Conservation (phyloP, 2,797 vertebrate species). For the Botia kubotai region DNA sequence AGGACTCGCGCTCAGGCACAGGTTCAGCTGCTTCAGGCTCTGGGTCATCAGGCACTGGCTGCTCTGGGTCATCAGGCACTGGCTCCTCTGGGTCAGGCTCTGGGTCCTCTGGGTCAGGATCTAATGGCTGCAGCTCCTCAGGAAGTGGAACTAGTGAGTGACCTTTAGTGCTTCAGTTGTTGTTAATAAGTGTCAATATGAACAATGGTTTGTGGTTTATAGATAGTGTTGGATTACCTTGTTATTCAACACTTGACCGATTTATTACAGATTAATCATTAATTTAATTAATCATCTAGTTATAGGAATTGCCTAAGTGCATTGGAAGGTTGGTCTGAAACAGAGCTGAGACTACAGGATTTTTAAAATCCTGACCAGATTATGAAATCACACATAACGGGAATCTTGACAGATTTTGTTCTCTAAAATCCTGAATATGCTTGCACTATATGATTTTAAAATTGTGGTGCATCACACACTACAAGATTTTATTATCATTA, state of each 20-base stretch:
- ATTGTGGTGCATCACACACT: too few species aligned
- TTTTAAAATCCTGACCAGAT: too few species aligned
- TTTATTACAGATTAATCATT: too few species aligned
- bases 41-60: conserved; percentile 82
- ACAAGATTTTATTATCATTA: too few species aligned
- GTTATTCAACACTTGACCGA: neutral
- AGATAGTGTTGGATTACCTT: neutral
- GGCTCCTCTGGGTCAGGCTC: conserved; percentile 82
- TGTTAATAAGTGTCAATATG: neutral
- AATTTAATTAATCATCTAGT: too few species aligned
- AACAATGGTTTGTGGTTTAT: neutral
- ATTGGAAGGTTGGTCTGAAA: too few species aligned
- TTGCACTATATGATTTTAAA: too few species aligned
- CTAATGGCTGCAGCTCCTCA: conserved; percentile 84
- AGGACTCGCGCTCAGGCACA: conserved; percentile 87
- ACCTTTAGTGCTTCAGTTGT: neutral
- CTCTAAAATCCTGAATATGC: too few species aligned
- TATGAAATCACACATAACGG: too few species aligned
- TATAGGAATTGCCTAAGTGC: too few species aligned
- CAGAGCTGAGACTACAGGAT: too few species aligned
- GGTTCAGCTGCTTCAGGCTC: conserved; percentile 87
- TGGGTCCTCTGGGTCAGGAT: conserved; percentile 80
- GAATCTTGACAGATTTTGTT: too few species aligned
- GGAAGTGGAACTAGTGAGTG: conserved; percentile 88
- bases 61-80: conserved; percentile 83